phyloP scores from a whole-genome alignment of 2,888 invertebrate species.

The Orthonychiurus folsomi region DNA sequence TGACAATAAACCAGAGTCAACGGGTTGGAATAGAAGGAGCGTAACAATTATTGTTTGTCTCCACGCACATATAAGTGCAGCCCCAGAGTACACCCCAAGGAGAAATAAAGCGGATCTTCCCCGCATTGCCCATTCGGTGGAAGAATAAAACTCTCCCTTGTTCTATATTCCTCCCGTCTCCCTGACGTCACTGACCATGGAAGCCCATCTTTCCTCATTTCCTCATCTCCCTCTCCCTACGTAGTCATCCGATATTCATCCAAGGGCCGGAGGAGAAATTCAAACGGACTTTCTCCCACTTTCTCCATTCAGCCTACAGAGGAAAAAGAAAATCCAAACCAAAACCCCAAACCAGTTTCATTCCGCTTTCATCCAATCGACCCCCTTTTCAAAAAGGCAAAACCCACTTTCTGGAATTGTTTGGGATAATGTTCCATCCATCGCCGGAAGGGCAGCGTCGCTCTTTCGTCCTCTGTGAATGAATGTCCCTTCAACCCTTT shows the following conservation, averaged over 20 bases:
- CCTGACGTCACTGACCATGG: conserved; percentile 38
- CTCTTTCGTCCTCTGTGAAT: not conserved
- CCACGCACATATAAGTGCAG: conserved; percentile 39
- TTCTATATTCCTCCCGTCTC: conserved; percentile 9
- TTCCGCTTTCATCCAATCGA: no score
- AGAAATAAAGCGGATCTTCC: conserved; percentile 38
- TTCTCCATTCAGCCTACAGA: no score
- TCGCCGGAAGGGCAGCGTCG: no score
- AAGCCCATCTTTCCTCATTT: conserved; percentile 11
- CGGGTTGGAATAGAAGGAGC: conserved; percentile 28
- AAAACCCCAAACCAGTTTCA: no score
- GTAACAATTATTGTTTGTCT: conserved; percentile 41
- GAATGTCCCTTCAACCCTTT: conserved; percentile 1
- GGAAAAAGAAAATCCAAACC: no score
- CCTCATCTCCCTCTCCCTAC: not conserved
- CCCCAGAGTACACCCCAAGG: conserved; percentile 40
- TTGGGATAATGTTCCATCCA: no score
- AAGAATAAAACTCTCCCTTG: conserved; percentile 21
- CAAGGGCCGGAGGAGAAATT: no score
- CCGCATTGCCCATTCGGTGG: conserved; percentile 33
- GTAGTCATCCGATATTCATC: no score
- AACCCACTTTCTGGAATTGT: no score
- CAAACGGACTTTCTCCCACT: no score
- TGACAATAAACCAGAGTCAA: conserved; percentile 32
- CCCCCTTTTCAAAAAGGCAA: no score